A percentile compares a stretch with the other conserved stretches of the same genome.
phyloP scores from a whole-genome alignment of 2,797 vertebrate genomes.

The Hoplostethus atlanticus region DNA sequence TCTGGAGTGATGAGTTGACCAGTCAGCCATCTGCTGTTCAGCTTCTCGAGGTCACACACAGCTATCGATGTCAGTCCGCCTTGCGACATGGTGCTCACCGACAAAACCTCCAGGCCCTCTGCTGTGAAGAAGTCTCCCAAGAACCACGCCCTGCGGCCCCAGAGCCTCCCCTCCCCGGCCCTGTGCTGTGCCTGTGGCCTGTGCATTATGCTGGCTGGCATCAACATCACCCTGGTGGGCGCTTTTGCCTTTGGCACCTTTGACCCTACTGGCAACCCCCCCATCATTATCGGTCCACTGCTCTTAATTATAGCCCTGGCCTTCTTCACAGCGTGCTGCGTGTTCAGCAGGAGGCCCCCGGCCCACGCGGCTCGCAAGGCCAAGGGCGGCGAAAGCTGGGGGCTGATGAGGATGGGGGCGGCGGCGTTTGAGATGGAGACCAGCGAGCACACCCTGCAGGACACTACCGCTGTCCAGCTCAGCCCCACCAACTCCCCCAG shows the following conservation, averaged over 20 bases:
- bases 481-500: slow-evolving; percentile 90
- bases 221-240: slow-evolving; percentile 96
- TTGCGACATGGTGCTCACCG: slow-evolving; percentile 74
- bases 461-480: slow-evolving; percentile 93
- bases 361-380: slow-evolving; percentile 66
- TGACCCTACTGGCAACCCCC: slow-evolving; percentile 87
- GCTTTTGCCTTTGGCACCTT: slow-evolving; percentile 92
- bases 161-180: slow-evolving; percentile 90
- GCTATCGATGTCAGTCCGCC: neutral
- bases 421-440: slow-evolving; percentile 93
- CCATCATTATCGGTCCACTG: slow-evolving; percentile 92
- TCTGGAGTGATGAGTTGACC: slow-evolving; percentile 25
- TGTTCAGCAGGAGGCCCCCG: slow-evolving; percentile 86
- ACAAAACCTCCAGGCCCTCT: slow-evolving; percentile 78
- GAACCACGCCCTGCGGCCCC: slow-evolving; percentile 76
- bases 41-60: slow-evolving; percentile 13
- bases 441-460: slow-evolving; percentile 94
- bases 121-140: slow-evolving; percentile 72
- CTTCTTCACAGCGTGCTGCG: slow-evolving; percentile 91
- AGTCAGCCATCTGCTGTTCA: neutral
- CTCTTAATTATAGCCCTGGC: slow-evolving; percentile 89
- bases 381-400: slow-evolving; percentile 82
- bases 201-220: slow-evolving; percentile 95
- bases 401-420: slow-evolving; percentile 83
- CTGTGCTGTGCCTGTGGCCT: slow-evolving; percentile 95